Evolutionary conservation across 2,113 vertebrate species (phyloP), one percentile per base, ranked within the genome.

Genomic region (Aythya baeri): DNA sequence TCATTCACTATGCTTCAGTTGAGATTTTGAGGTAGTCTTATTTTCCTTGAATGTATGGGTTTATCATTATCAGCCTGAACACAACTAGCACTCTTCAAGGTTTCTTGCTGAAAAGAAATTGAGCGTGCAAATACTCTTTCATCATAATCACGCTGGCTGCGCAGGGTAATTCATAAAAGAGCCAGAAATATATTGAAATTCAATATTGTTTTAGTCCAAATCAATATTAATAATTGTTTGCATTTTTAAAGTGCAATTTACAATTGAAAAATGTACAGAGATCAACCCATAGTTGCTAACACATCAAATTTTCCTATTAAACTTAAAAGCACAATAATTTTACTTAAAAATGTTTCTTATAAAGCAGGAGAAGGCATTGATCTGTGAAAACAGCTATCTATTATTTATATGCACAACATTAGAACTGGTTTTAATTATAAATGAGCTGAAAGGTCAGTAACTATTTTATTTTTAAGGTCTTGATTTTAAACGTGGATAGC

Each of bases 151-250:
- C 87, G 82, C 80, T 31, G 63, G 93, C 96, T 95, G 87, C 89
- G 96, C 95, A 72, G 90, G 92, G 96, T 97, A 94, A 98, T 98
- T 98, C 97, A 98, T 98, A 98, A 98, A 98, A 97, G 94, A 97
- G 96, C 96, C 86, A 90, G 93, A 96, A 97, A 97, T 97, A 92
- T 98, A 98, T 97, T 98, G 98, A 98, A 98, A 98, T 97, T 98
- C 98, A 98, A 98, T 98, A 98, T 98, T 98, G 97, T 98, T 98
- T 98, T 97, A 98, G 97, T 96, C 95, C 95, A 96, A 97, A 98
- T 98, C 98, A 98, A 98, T 98, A 98, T 98, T 98, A 98, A 98
- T 98, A 98, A 98, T 98, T 98, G 98, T 98, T 98, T 98, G 97
- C 97, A 96, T 98, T 98, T 98, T 98, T 97, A 97, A 98, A 97